phyloP scores from a whole-genome alignment of 2,888 invertebrate genomes.

The Euclidia mi region DNA sequence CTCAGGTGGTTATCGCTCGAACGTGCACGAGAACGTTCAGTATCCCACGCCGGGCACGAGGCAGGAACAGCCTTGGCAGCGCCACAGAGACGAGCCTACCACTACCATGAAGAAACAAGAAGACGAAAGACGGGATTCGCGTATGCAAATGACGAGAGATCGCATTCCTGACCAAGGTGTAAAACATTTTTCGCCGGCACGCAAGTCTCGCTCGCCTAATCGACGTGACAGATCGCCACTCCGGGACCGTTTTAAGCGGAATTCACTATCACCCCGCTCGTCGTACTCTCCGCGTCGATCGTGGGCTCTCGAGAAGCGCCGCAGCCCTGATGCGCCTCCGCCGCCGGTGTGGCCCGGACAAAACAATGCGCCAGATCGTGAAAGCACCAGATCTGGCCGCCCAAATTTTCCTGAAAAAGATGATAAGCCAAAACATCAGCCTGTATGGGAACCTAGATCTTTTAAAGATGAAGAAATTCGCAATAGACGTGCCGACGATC shows the following conservation, averaged over 20 bases:
- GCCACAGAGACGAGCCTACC: slow-evolving; percentile 62
- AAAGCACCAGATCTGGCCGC: slow-evolving; percentile 37
- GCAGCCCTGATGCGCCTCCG: slow-evolving; percentile 79
- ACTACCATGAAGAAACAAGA: slow-evolving; percentile 62
- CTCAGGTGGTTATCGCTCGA: slow-evolving; percentile 79
- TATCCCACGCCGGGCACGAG: slow-evolving; percentile 60
- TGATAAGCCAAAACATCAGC: slow-evolving; percentile 38
- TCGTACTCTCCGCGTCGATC: slow-evolving; percentile 78
- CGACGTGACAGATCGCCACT: slow-evolving; percentile 75
- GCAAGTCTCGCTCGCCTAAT: slow-evolving; percentile 73
- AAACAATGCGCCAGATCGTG: slow-evolving; percentile 46
- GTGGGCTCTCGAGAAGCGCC: slow-evolving; percentile 82
- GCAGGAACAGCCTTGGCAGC: slow-evolving; percentile 67
- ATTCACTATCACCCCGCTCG: slow-evolving; percentile 74
- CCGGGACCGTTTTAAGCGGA: slow-evolving; percentile 72
- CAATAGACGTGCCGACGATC: slow-evolving; percentile 48
- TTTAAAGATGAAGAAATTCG: slow-evolving; percentile 42
- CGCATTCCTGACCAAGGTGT: slow-evolving; percentile 47
- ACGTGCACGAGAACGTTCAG: slow-evolving; percentile 63
- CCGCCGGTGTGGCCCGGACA: slow-evolving; percentile 81
- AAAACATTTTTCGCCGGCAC: slow-evolving; percentile 19
- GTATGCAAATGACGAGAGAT: slow-evolving; percentile 38
- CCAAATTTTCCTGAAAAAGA: slow-evolving; percentile 50
- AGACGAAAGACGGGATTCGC: slow-evolving; percentile 61
- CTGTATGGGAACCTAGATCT: slow-evolving; percentile 50